A percentile compares a stretch with the other conserved stretches of the same genome.
Evolutionary conservation across 2,797 vertebrate species (phyloP).

Genomic region (Rhinatrema bivittatum): DNA sequence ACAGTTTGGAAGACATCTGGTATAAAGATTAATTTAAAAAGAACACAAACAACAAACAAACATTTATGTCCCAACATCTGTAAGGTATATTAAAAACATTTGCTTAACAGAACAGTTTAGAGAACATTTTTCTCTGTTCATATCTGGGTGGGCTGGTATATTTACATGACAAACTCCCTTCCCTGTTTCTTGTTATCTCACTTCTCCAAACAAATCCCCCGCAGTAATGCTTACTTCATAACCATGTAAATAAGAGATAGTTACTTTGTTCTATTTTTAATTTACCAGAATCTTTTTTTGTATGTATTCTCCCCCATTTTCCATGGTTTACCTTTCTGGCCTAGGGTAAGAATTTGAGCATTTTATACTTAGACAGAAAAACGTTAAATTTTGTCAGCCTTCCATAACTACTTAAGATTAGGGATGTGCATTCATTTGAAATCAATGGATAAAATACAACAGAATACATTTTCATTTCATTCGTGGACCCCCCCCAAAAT

Average conservation of each 20-base stretch:
- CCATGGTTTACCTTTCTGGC: no score
- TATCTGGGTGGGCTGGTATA: neutral
- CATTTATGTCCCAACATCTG: neutral
- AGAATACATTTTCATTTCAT: no score
- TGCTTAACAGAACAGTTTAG: neutral
- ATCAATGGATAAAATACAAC: no score
- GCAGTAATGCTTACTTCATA: conserved; percentile 1
- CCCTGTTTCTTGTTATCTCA: neutral
- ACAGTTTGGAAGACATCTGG: neutral
- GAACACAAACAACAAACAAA: neutral
- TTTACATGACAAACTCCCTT: neutral
- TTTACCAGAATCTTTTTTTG: conserved; percentile 3
- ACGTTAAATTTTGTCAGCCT: no score
- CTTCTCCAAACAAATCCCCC: neutral
- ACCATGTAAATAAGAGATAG: neutral
- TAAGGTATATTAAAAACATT: neutral
- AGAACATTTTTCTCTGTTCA: neutral
- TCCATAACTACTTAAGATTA: no score
- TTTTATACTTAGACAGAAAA: no score
- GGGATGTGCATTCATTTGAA: no score
- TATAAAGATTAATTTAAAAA: neutral
- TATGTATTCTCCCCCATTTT: no score
- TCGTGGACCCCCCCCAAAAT: no score
- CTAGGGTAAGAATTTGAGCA: conserved; percentile 2
- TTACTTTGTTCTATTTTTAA: neutral